Evolutionary conservation across 1,140 invertebrate species (phyloP).

Genomic region (Mercenaria mercenaria): DNA sequence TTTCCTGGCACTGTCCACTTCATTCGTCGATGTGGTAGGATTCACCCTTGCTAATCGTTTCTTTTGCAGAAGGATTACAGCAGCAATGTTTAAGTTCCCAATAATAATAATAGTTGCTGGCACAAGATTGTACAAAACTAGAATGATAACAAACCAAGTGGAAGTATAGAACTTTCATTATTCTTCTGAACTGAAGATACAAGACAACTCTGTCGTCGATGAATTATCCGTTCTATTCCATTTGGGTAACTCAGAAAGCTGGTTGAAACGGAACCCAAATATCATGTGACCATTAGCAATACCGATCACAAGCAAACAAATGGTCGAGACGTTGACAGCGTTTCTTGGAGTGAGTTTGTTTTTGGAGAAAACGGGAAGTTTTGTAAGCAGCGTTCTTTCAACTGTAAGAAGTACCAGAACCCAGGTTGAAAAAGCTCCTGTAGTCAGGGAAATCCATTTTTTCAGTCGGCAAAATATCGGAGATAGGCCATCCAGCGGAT

Average conservation of each 20-base stretch:
- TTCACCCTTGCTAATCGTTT: neutral
- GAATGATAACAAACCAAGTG: neutral
- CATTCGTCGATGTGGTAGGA: neutral
- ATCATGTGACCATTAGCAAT: neutral
- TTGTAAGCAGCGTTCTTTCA: neutral
- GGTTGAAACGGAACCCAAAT: neutral
- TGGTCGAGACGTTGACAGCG: neutral
- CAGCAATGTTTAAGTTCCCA: neutral
- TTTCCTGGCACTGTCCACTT: neutral
- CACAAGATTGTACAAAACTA: neutral
- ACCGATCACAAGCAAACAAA: neutral
- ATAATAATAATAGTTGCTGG: neutral
- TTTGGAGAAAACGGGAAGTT: neutral
- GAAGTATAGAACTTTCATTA: neutral
- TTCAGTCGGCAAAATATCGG: neutral
- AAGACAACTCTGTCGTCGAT: too few relatives aligned
- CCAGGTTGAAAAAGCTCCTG: neutral
- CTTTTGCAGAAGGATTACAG: neutral
- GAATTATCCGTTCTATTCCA: neutral
- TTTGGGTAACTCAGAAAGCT: neutral
- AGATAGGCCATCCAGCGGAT: neutral
- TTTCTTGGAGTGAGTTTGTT: neutral
- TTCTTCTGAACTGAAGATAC: too few relatives aligned
- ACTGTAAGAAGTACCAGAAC: slow-evolving; percentile 26
- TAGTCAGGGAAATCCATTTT: neutral